Evolutionary conservation across 2,888 invertebrate species (phyloP), one percentile per base, ranked within the genome.

Genomic region (Autographa gamma): DNA sequence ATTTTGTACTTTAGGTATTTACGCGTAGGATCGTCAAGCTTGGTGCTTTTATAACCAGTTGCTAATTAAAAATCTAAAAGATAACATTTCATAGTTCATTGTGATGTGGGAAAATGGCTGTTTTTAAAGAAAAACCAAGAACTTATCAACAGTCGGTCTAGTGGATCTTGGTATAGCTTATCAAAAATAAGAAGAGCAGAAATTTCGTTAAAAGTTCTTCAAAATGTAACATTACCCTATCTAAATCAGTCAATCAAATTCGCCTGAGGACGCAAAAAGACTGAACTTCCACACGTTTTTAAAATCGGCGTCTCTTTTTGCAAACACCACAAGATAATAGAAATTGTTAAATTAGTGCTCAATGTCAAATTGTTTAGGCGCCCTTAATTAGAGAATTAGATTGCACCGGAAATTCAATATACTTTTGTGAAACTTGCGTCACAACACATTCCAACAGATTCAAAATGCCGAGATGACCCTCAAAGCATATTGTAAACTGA

Each of bases 311-410:
- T 48, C n/a, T n/a, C 48, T 4, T 16, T 48, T n/a, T n/a, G n/a
- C n/a, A 16, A 48, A n/a, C 5, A n/a, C 1, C 3, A 48, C n/a
- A 48, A 48, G n/a, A 48, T 8, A 0, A 48, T 48, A n/a, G n/a
- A n/a, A 48, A n/a, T 16, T 43, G 16, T 43, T 43, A 14, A 43
- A 43, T 48, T 16, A n/a, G n/a, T 48, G n/a, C 48, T 48, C 48
- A 48, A 48, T 48, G 48, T n/a, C 48, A 48, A 48, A 43, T 43
- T 43, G 43, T 48, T 48, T 48, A 43, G 48, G 48, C 48, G 48
- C 48, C 48, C 48, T n/a, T n/a, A 48, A 48, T 48, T 48, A n/a
- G n/a, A n/a, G n/a, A 48, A 48, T 48, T 48, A 48, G n/a, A n/a
- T 8, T 48, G n/a, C n/a, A n/a, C 48, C 48, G 48, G 48, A 48